phyloP scores from a whole-genome alignment of 2,888 invertebrate species.

The Cataglyphis rosenhaueri region DNA sequence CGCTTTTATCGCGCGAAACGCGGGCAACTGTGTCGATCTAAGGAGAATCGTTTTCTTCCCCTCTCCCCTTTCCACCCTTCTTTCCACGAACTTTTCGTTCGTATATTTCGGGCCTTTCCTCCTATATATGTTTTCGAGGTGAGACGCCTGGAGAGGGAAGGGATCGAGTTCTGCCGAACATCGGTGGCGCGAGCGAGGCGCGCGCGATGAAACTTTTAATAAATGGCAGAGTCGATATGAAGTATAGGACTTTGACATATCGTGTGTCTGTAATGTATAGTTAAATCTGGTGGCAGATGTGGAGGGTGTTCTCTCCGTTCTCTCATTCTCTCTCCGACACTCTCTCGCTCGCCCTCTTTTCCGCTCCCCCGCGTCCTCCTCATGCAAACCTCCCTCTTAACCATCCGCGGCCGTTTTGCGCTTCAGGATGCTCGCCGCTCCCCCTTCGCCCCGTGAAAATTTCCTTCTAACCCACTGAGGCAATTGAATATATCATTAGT shows the following conservation, averaged over 20 bases:
- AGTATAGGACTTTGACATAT: conserved; percentile 86
- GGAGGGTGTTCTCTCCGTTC: conserved; percentile 80
- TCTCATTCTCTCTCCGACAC: conserved; percentile 67
- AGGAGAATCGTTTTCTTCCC: neutral
- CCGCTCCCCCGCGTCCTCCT: conserved; percentile 57
- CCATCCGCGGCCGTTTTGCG: conserved; percentile 67
- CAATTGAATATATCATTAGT: conserved; percentile 68
- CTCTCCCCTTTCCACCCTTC: conserved; percentile 16
- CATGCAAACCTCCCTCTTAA: conserved; percentile 45
- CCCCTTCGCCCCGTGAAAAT: conserved; percentile 66
- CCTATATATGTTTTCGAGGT: conserved; percentile 66
- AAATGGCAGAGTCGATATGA: conserved; percentile 86
- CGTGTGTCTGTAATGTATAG: conserved; percentile 86
- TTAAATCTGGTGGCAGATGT: conserved; percentile 86
- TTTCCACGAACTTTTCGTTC: conserved; percentile 68
- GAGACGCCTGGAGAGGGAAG: conserved; percentile 67
- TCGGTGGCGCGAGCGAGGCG: conserved; percentile 70
- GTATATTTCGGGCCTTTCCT: conserved; percentile 78
- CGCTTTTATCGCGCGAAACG: conserved; percentile 56
- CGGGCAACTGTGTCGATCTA: conserved; percentile 60
- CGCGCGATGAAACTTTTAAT: conserved; percentile 85
- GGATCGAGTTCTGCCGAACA: conserved; percentile 65
- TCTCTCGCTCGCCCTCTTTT: conserved; percentile 51
- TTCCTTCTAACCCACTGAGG: conserved; percentile 70
- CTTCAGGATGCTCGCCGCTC: conserved; percentile 63